Conservation (phyloP, 2,888 invertebrate species). For the Biston betularia region DNA sequence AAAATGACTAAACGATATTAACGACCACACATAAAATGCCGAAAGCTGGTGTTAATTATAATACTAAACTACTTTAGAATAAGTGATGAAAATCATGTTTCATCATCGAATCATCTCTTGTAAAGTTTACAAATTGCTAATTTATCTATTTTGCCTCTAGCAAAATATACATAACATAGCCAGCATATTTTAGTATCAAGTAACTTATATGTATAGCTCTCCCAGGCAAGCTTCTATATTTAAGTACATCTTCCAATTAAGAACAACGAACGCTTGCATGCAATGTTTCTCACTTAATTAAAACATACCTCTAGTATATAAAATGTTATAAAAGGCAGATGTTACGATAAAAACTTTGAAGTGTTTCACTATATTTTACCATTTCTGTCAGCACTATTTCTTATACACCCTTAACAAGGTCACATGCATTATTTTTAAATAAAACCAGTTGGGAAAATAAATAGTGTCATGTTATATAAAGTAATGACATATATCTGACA, state of each 20-base stretch:
- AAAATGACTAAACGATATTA: neutral
- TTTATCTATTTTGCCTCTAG: constrained; percentile 14
- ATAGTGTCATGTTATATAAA: neutral
- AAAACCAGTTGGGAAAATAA: neutral
- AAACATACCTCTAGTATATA: constrained; percentile 59
- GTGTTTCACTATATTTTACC: constrained; percentile 63
- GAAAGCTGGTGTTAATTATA: constrained; percentile 7
- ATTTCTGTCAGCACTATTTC: constrained; percentile 54
- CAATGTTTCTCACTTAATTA: constrained; percentile 77
- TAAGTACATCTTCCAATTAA: constrained; percentile 57
- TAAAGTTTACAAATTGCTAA: constrained; percentile 10
- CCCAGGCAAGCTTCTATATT: neutral
- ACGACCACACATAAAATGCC: neutral
- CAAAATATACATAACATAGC: constrained; percentile 2
- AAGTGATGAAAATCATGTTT: constrained; percentile 18
- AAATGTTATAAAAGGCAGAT: constrained; percentile 67
- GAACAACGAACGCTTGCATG: constrained; percentile 61
- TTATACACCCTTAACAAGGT: constrained; percentile 55
- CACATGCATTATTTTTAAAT: constrained; percentile 55
- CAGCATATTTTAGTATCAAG: neutral
- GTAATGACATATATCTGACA: neutral
- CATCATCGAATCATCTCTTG: constrained; percentile 1
- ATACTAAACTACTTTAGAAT: constrained; percentile 23
- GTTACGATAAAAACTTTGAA: constrained; percentile 65
- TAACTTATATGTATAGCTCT: neutral